Conservation (phyloP, 2,797 vertebrate species). For the Tiaroga cobitis region DNA sequence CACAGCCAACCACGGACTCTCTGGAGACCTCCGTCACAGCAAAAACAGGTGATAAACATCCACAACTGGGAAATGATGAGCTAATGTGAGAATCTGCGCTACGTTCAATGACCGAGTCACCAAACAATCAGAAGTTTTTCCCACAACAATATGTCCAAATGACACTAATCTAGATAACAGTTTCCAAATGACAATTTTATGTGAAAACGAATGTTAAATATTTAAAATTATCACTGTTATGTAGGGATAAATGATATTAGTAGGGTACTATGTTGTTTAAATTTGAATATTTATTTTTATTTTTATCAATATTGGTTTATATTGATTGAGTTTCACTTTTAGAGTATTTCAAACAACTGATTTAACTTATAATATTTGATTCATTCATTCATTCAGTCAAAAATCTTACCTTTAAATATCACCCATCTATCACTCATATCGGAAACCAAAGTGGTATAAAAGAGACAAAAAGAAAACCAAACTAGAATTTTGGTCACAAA, state of each 20-base stretch:
- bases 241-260: no score
- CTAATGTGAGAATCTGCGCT: background rate
- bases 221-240: no score
- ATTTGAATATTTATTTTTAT: no score
- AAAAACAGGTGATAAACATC: conserved; percentile 1
- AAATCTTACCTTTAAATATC: background rate
- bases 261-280: background rate
- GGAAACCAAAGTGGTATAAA: background rate
- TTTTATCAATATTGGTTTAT: background rate
- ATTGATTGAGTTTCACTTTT: background rate
- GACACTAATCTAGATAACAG: background rate
- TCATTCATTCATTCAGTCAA: background rate
- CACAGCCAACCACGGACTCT: background rate
- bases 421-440: background rate
- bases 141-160: background rate
- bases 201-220: background rate
- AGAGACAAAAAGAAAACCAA: background rate
- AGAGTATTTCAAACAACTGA: background rate
- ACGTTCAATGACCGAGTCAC: background rate
- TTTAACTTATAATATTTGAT: background rate
- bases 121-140: background rate
- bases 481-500: background rate
- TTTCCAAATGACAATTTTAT: background rate
- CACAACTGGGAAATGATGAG: background rate
- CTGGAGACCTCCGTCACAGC: no score